A percentile compares a stretch with the other conserved stretches of the same genome.
Conservation (phyloP, 2,797 vertebrate species). For the Cirrhinus mrigala region DNA sequence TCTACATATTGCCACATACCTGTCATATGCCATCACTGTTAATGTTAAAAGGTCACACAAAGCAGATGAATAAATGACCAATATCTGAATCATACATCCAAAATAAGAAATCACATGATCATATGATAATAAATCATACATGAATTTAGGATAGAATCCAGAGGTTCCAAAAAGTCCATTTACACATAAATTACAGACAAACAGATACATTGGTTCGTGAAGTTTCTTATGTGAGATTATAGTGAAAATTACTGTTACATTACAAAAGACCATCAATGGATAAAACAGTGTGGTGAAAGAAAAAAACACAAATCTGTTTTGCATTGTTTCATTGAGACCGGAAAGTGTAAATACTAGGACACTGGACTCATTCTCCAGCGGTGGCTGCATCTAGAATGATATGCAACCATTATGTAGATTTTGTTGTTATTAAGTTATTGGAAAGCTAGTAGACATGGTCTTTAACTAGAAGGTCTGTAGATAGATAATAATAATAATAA, state of each 20-base stretch:
- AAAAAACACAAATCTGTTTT: slow-evolving; percentile 31
- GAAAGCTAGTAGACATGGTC: not conserved
- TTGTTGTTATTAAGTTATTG: not conserved
- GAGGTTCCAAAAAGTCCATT: slow-evolving; percentile 3
- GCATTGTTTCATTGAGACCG: slow-evolving; percentile 28
- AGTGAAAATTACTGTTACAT: slow-evolving; percentile 16
- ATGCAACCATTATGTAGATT: not conserved
- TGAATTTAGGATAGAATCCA: slow-evolving; percentile 43
- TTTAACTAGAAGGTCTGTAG: not conserved
- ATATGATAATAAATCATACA: slow-evolving; percentile 52
- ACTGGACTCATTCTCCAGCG: not conserved
- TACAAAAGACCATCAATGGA: slow-evolving; percentile 21
- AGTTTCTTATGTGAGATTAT: not conserved
- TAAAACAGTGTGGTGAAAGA: slow-evolving; percentile 19
- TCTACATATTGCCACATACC: slow-evolving; percentile 63
- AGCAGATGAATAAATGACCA: slow-evolving; percentile 60
- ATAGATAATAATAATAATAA: not conserved
- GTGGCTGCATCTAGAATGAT: not conserved
- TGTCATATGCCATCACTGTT: slow-evolving; percentile 65
- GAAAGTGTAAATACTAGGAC: slow-evolving; percentile 31
- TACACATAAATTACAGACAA: slow-evolving; percentile 5
- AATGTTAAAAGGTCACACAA: slow-evolving; percentile 59
- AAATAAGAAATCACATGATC: slow-evolving; percentile 57
- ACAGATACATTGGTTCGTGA: slow-evolving; percentile 16
- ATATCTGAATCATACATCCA: slow-evolving; percentile 58